These are phyloP conservation scores for Pteruthius melanotis DNA, from an alignment of 2,113 vertebrate species.

Conservation along the genomic window DNA sequence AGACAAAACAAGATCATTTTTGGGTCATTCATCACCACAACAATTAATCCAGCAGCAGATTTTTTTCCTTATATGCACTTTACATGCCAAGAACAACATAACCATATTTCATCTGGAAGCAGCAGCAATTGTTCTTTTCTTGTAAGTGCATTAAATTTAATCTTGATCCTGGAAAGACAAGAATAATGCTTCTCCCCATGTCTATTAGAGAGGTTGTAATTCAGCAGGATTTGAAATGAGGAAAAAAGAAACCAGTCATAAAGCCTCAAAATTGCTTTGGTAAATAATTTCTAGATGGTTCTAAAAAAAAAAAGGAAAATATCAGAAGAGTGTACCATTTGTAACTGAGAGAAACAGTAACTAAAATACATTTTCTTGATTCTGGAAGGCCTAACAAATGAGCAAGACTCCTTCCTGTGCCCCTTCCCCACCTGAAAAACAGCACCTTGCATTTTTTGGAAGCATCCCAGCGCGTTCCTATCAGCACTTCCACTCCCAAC, in stretches of 20 bases:
- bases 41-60: not conserved
- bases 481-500: not conserved
- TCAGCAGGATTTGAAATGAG: not conserved
- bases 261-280: not conserved
- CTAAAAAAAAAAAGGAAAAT: not conserved
- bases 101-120: not conserved
- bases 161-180: not conserved
- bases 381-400: not conserved
- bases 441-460: not conserved
- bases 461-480: not conserved
- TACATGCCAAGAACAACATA: not conserved
- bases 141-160: not conserved
- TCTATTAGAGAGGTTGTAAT: not conserved
- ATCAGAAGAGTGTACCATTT: not conserved
- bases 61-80: not conserved
- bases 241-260: not conserved
- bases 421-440: not conserved
- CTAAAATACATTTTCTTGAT: not conserved
- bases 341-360: not conserved
- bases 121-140: not conserved
- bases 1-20: conserved; percentile 17
- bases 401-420: not conserved
- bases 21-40: not conserved
- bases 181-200: not conserved
- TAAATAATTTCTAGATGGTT: not conserved